phyloP scores from a whole-genome alignment of 2,113 vertebrate genomes.

The Onychostoma macrolepis region DNA sequence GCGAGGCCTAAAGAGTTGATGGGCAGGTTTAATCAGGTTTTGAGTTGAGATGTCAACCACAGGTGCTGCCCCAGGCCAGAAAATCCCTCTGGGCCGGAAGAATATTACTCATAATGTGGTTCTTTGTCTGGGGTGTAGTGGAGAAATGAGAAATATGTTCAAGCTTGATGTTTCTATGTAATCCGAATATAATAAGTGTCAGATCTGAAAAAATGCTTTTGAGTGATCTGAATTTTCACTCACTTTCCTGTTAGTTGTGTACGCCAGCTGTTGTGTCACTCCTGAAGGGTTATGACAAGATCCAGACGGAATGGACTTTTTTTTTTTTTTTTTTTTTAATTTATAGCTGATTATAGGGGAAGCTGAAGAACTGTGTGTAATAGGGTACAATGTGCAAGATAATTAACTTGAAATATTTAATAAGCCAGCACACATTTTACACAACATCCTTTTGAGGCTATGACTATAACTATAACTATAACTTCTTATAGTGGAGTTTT shows the following conservation, averaged over 20 bases:
- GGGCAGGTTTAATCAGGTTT: slow-evolving; percentile 75
- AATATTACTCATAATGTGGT: slow-evolving; percentile 70
- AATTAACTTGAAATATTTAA: neutral
- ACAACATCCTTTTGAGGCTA: neutral
- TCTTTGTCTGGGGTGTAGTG: slow-evolving; percentile 68
- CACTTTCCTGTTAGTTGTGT: slow-evolving; percentile 59
- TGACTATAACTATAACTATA: no score
- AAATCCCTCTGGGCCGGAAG: slow-evolving; percentile 55
- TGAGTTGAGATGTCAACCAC: slow-evolving; percentile 71
- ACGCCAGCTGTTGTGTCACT: slow-evolving; percentile 29
- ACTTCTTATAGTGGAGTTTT: neutral
- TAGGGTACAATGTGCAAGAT: neutral
- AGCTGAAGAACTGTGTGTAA: neutral
- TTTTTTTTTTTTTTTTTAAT: neutral
- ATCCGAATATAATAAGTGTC: slow-evolving; percentile 71
- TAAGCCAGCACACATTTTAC: neutral
- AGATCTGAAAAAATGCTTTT: slow-evolving; percentile 66
- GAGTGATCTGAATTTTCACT: slow-evolving; percentile 52
- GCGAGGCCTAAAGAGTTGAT: slow-evolving; percentile 63
- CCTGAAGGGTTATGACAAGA: slow-evolving; percentile 17
- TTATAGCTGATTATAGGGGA: neutral
- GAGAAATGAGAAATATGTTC: slow-evolving; percentile 72
- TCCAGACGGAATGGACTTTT: slow-evolving; percentile 1
- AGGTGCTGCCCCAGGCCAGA: slow-evolving; percentile 67
- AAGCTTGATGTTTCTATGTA: slow-evolving; percentile 71